Evolutionary conservation across 1,140 invertebrate genomes (phyloP).

Genomic region (Himalopsyche phryganea): DNA sequence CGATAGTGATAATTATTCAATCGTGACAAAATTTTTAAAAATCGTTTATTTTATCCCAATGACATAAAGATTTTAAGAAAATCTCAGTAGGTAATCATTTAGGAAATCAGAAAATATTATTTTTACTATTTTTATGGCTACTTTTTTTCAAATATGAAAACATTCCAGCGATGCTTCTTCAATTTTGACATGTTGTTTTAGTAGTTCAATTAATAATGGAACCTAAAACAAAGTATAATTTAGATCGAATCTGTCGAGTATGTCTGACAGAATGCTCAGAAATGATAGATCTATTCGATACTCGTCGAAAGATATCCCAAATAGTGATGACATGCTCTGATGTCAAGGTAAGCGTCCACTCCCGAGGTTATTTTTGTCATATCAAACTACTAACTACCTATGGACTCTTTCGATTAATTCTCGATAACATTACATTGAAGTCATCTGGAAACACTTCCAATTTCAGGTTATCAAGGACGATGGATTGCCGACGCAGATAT

Average conservation of each 20-base stretch:
- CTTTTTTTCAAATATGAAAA: too few relatives aligned
- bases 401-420: neutral
- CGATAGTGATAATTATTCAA: too few relatives aligned
- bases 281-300: conserved; percentile 19
- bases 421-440: neutral
- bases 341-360: conserved; percentile 17
- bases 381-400: neutral
- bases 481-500: conserved; percentile 31
- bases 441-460: neutral
- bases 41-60: too few relatives aligned
- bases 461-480: conserved; percentile 30
- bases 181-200: too few relatives aligned
- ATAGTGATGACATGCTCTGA: conserved; percentile 26
- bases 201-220: neutral
- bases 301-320: conserved; percentile 6
- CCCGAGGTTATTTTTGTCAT: neutral
- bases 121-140: too few relatives aligned
- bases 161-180: too few relatives aligned
- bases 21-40: too few relatives aligned
- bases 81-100: too few relatives aligned
- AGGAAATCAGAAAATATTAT: too few relatives aligned
- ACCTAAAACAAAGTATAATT: conserved; percentile 14
- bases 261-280: conserved; percentile 15
- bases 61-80: too few relatives aligned
- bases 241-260: conserved; percentile 18